Evolutionary conservation across 2,797 vertebrate species (phyloP).

Genomic region (Morus bassanus): DNA sequence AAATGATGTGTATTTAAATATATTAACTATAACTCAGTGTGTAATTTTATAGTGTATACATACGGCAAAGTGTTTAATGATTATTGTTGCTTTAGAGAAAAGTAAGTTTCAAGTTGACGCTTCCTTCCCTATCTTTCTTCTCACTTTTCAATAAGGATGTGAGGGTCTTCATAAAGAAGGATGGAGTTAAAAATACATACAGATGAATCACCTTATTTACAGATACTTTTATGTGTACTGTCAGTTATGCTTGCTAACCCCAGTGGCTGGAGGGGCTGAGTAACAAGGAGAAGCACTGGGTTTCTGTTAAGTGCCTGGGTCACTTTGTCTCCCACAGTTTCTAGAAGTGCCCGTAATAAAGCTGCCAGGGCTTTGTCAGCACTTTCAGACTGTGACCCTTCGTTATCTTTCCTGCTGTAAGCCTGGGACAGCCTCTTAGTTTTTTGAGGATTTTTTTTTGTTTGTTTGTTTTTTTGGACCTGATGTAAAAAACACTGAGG

Average conservation of each 20-base stretch:
- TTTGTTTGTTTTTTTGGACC: background rate
- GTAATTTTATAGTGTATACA: background rate
- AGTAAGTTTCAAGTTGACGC: background rate
- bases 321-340: background rate
- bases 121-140: background rate
- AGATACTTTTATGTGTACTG: rapidly evolving
- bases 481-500: background rate
- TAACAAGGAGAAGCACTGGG: rapidly evolving
- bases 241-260: no score
- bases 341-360: background rate
- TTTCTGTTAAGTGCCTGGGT: background rate
- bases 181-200: background rate
- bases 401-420: background rate
- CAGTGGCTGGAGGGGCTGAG: background rate
- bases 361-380: background rate
- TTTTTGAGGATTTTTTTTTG: background rate
- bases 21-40: background rate
- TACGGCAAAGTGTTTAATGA: background rate
- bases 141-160: background rate
- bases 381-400: no score
- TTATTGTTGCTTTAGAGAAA: background rate
- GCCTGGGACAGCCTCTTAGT: background rate
- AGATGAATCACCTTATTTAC: rapidly evolving
- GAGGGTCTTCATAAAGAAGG: background rate
- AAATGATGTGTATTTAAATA: background rate